phyloP scores from a whole-genome alignment of 2,797 vertebrate species.

The Champsocephalus esox region DNA sequence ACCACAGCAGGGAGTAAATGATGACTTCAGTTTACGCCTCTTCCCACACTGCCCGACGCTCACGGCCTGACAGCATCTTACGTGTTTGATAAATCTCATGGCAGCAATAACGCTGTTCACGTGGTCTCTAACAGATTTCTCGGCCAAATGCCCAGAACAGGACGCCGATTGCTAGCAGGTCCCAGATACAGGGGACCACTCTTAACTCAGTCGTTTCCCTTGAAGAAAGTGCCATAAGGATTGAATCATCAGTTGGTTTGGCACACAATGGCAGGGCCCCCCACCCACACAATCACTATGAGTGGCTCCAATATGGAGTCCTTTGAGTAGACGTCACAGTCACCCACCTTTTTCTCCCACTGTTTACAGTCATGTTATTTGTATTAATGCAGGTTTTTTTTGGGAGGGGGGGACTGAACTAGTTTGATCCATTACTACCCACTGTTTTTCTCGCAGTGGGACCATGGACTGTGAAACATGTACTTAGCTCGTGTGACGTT shows the following conservation, averaged over 20 bases:
- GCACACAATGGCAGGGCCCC: constrained; percentile 49
- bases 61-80: constrained; percentile 37
- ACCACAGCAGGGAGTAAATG: constrained; percentile 65
- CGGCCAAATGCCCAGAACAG: constrained; percentile 48
- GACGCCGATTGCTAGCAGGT: constrained; percentile 23
- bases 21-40: constrained; percentile 69
- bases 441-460: not conserved
- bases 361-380: constrained; percentile 18
- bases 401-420: not conserved
- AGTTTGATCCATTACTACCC: constrained; percentile 4
- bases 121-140: constrained; percentile 50
- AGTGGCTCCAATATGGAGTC: constrained; percentile 44
- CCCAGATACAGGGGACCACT: constrained; percentile 14
- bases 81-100: constrained; percentile 44
- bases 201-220: constrained; percentile 40
- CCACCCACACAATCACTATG: constrained; percentile 47
- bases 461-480: too few relatives aligned
- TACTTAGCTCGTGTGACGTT: too few relatives aligned
- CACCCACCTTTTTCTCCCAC: constrained; percentile 39
- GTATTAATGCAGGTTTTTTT: constrained; percentile 6
- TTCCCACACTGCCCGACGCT: constrained; percentile 59
- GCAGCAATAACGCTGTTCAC: constrained; percentile 33
- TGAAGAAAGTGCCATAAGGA: constrained; percentile 38
- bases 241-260: constrained; percentile 66
- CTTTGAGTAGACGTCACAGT: constrained; percentile 52